Conservation (phyloP, 1,140 invertebrate genomes). For the Aphelenchoides fujianensis region DNA sequence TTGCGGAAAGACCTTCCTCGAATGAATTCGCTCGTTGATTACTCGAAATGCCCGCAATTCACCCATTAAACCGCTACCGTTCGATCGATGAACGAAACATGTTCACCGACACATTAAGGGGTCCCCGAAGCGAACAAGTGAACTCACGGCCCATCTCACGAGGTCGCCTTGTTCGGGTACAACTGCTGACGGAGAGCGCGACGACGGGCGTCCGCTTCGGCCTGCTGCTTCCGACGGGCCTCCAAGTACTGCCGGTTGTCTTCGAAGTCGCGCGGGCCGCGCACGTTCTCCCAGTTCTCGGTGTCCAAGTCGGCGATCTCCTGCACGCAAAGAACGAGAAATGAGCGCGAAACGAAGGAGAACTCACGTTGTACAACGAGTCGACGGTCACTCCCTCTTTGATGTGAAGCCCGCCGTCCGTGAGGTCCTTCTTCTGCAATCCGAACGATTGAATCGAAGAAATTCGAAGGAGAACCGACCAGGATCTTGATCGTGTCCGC, state of each 20-base stretch:
- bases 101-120: too few species aligned
- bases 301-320: conserved; percentile 52
- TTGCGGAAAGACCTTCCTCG: too few species aligned
- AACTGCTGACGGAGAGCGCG: background rate
- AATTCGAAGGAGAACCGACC: conserved; percentile 6
- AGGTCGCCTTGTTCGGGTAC: background rate
- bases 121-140: conserved; percentile 4
- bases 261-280: conserved; percentile 49
- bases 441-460: background rate
- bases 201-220: conserved; percentile 29
- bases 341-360: background rate
- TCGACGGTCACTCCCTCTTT: conserved; percentile 45
- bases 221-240: conserved; percentile 31
- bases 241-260: conserved; percentile 43
- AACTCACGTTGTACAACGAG: conserved; percentile 37
- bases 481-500: background rate
- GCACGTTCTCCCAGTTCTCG: conserved; percentile 56
- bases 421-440: conserved; percentile 38
- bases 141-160: background rate
- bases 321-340: conserved; percentile 29
- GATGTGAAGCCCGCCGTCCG: conserved; percentile 40
- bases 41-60: too few species aligned
- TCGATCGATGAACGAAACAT: too few species aligned
- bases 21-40: too few species aligned
- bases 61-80: too few species aligned